Evolutionary conservation across 1,140 invertebrate genomes (phyloP).

Genomic region (Onthophagus taurus): DNA sequence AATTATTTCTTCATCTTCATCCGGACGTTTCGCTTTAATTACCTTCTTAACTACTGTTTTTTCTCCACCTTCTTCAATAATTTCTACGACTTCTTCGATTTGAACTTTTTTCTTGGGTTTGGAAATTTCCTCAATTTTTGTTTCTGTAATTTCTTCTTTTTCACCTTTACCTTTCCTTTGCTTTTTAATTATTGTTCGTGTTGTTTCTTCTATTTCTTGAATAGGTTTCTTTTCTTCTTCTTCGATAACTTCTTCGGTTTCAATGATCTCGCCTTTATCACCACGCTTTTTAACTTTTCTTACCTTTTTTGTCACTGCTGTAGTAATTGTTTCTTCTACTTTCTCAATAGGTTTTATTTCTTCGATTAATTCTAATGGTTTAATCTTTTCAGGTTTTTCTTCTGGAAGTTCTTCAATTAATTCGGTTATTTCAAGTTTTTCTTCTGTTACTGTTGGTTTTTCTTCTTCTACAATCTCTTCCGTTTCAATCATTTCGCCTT

Average conservation of each 20-base stretch:
- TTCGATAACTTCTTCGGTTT: constrained; percentile 1
- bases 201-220: constrained; percentile 15
- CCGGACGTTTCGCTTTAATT: constrained; percentile 27
- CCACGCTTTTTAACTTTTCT: not conserved
- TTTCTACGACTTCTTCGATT: constrained; percentile 15
- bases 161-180: constrained; percentile 11
- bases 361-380: constrained; percentile 22
- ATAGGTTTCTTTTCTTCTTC: constrained; percentile 21
- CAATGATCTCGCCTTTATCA: not conserved
- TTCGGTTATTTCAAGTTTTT: not conserved
- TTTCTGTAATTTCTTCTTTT: constrained; percentile 30
- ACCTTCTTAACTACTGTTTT: constrained; percentile 31
- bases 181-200: constrained; percentile 3
- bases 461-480: not conserved
- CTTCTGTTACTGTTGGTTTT: not conserved
- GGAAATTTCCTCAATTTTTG: constrained; percentile 18
- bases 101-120: constrained; percentile 15
- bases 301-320: constrained; percentile 22
- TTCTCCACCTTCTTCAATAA: constrained; percentile 33
- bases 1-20: constrained; percentile 33
- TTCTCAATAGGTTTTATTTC: too few relatives aligned
- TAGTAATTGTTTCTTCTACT: too few relatives aligned
- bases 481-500: not conserved
- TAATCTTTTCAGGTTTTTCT: constrained; percentile 2
- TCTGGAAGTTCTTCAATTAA: not conserved